Percentiles rank a stretch among this genome's conserved stretches.
These are phyloP conservation scores for Pantherophis guttatus DNA, from an alignment of 2,113 vertebrate species.

Conservation along the genomic window DNA sequence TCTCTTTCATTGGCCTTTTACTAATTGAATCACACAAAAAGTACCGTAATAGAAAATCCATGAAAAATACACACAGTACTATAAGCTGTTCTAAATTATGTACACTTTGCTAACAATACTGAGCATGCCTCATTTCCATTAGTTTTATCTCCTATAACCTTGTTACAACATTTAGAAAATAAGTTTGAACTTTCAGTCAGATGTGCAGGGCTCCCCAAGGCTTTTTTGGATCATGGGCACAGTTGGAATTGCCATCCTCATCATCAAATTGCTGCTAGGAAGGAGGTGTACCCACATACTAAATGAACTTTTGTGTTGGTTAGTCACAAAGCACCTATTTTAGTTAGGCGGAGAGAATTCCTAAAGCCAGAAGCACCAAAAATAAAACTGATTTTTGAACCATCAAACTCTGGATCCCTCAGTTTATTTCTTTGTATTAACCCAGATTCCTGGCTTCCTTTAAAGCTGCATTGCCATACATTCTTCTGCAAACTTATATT, in stretches of 20 bases:
- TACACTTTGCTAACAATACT: neutral
- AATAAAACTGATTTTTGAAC: neutral
- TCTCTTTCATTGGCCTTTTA: neutral
- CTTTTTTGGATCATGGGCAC: neutral
- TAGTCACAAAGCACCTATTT: neutral
- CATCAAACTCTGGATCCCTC: neutral
- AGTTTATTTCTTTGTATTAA: neutral
- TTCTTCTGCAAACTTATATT: neutral
- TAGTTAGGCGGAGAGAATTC: neutral
- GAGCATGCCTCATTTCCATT: neutral
- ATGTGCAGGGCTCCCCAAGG: neutral
- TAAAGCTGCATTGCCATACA: neutral
- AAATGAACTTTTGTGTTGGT: neutral
- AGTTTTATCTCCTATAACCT: neutral
- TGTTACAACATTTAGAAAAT: neutral
- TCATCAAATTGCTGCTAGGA: neutral
- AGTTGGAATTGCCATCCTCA: neutral
- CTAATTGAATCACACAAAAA: neutral
- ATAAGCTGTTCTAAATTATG: neutral
- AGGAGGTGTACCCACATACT: neutral
- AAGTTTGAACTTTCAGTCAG: neutral
- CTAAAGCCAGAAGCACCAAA: neutral
- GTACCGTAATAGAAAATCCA: neutral
- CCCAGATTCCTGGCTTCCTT: neutral
- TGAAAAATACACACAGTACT: no score